Percentiles rank a stretch among this genome's conserved stretches.
phyloP scores from a whole-genome alignment of 2,797 vertebrate genomes.

The Tenualosa thibaudeaui region DNA sequence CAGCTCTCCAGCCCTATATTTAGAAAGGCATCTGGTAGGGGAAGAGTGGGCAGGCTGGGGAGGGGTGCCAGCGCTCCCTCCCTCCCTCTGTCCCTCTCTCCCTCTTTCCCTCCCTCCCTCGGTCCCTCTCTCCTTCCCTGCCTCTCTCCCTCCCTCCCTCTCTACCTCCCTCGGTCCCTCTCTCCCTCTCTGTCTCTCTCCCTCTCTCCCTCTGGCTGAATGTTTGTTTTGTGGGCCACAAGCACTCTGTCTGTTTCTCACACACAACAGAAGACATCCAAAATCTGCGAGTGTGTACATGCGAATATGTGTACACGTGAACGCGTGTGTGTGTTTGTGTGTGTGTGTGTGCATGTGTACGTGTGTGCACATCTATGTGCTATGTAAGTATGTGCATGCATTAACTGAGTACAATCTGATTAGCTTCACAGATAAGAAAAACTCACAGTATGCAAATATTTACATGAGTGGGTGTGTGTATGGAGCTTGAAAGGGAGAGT shows the following conservation, averaged over 20 bases:
- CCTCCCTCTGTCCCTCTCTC: constrained; percentile 10
- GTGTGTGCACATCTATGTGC: background rate
- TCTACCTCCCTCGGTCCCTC: background rate
- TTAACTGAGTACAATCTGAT: background rate
- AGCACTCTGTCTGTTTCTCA: constrained; percentile 38
- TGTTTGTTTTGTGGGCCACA: constrained; percentile 34
- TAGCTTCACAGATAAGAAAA: background rate
- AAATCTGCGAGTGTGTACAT: constrained; percentile 27
- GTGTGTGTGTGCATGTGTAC: background rate
- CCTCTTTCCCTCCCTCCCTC: background rate
- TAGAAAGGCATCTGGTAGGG: constrained; percentile 78
- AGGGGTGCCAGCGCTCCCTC: background rate
- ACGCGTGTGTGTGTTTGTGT: background rate
- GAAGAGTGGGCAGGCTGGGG: constrained; percentile 49
- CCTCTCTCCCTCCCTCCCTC: constrained; percentile 23
- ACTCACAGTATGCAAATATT: background rate
- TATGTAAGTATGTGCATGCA: background rate
- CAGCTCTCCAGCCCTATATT: constrained; percentile 68
- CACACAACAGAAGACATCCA: constrained; percentile 38
- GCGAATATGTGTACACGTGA: background rate
- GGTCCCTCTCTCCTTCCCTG: background rate
- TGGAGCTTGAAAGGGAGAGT: background rate
- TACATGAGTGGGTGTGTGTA: background rate
- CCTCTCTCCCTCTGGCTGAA: constrained; percentile 13
- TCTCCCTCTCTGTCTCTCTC: constrained; percentile 9